Percentiles rank a stretch among this genome's conserved stretches.
Evolutionary conservation across 1,140 invertebrate species (phyloP).

Genomic region (Neotoxoptera formosana): DNA sequence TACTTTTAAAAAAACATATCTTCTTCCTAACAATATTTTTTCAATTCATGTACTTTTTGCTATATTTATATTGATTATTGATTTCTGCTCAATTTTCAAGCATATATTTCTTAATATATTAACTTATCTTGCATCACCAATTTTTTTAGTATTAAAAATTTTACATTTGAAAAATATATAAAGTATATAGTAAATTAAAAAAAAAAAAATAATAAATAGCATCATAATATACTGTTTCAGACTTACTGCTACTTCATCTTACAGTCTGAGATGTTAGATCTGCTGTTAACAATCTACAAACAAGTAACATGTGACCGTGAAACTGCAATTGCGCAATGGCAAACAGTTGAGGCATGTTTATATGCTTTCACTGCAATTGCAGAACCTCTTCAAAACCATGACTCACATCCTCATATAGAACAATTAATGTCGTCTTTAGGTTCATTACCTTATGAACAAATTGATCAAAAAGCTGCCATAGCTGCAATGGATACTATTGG

Average conservation of each 20-base stretch:
- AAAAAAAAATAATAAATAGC: neutral
- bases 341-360: slow-evolving; percentile 78
- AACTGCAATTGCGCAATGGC: slow-evolving; percentile 65
- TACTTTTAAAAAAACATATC: neutral
- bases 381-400: slow-evolving; percentile 74
- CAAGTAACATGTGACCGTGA: slow-evolving; percentile 38
- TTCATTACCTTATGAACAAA: slow-evolving; percentile 71
- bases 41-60: neutral
- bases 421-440: slow-evolving; percentile 73
- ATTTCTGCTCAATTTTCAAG: neutral
- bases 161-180: neutral
- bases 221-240: slow-evolving; percentile 31
- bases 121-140: too few relatives aligned
- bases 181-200: neutral
- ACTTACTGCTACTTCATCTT: slow-evolving; percentile 56
- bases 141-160: too few relatives aligned
- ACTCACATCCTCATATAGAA: slow-evolving; percentile 70
- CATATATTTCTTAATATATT: neutral
- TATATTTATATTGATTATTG: neutral
- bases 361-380: slow-evolving; percentile 83
- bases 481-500: slow-evolving; percentile 78
- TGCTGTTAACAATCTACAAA: slow-evolving; percentile 32
- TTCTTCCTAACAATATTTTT: neutral
- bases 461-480: slow-evolving; percentile 70
- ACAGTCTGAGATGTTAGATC: slow-evolving; percentile 49